phyloP scores from a whole-genome alignment of 1,140 invertebrate species.

The Ylistrum balloti region DNA sequence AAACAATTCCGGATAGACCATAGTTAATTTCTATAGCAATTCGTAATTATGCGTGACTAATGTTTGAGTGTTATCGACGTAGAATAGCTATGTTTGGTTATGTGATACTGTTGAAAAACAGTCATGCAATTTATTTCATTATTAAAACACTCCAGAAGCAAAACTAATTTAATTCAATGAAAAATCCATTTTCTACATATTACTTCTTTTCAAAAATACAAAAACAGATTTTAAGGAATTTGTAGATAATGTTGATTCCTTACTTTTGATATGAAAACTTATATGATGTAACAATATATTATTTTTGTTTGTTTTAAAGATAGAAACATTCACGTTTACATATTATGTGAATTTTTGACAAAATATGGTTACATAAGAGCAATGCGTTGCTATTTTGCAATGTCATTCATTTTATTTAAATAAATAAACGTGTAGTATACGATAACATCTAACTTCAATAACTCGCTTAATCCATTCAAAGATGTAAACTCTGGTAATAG shows the following conservation, averaged over 20 bases:
- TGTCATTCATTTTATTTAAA: neutral
- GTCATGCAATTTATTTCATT: conserved; percentile 31
- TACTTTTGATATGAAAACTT: no score
- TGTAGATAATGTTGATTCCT: no score
- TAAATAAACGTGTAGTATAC: neutral
- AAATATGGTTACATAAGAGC: no score
- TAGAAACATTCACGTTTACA: no score
- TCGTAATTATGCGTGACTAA: conserved; percentile 9
- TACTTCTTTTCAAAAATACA: no score
- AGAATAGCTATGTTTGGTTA: neutral
- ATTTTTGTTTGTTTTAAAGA: no score
- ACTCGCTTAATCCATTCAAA: neutral
- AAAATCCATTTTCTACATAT: no score
- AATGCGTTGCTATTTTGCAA: neutral
- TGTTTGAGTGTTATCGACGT: neutral
- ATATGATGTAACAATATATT: no score
- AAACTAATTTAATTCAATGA: no score
- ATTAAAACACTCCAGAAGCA: neutral
- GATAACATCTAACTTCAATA: neutral
- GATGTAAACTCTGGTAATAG: neutral
- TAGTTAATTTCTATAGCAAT: neutral
- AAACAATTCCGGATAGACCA: neutral
- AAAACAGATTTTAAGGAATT: no score
- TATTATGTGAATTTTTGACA: no score
- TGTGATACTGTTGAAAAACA: neutral